Evolutionary conservation across 2,888 invertebrate species (phyloP).

Genomic region (Disparrhopalites patrizii): DNA sequence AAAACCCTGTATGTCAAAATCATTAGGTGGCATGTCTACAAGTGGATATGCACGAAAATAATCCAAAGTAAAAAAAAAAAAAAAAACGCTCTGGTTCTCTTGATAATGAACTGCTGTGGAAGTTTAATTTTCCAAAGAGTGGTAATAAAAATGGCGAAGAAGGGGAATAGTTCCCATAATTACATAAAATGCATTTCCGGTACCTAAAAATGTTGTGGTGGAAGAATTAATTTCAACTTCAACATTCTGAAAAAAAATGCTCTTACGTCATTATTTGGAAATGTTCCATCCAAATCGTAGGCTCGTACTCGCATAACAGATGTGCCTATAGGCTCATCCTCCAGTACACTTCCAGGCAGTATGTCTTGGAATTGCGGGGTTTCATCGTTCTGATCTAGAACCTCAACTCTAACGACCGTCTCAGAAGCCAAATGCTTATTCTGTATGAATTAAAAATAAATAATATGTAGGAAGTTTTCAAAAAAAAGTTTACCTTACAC

Average conservation of each 20-base stretch:
- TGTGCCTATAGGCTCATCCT: slow-evolving; percentile 77
- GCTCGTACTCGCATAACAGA: slow-evolving; percentile 83
- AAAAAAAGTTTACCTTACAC: background rate
- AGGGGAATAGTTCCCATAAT: too few relatives aligned
- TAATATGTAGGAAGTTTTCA: background rate
- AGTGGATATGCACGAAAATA: background rate
- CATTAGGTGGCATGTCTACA: too few relatives aligned
- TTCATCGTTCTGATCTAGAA: slow-evolving; percentile 87
- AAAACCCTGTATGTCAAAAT: too few relatives aligned
- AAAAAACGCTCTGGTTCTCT: background rate
- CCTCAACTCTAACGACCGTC: slow-evolving; percentile 70
- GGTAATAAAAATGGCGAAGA: too few relatives aligned
- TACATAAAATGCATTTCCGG: too few relatives aligned
- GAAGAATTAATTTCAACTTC: too few relatives aligned
- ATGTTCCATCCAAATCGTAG: slow-evolving; percentile 79
- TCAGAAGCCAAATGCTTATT: slow-evolving; percentile 78
- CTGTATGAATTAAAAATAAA: slow-evolving; percentile 54
- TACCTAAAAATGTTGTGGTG: too few relatives aligned
- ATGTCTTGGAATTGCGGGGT: slow-evolving; percentile 79
- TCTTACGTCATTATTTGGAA: slow-evolving; percentile 69
- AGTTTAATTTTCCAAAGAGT: too few relatives aligned
- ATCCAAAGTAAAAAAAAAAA: background rate
- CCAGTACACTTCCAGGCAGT: slow-evolving; percentile 71
- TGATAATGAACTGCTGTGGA: background rate
- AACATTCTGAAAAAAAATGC: background rate